These are phyloP conservation scores for Eupithecia pulchellata DNA, from an alignment of 2,888 invertebrate species.

Conservation along the genomic window DNA sequence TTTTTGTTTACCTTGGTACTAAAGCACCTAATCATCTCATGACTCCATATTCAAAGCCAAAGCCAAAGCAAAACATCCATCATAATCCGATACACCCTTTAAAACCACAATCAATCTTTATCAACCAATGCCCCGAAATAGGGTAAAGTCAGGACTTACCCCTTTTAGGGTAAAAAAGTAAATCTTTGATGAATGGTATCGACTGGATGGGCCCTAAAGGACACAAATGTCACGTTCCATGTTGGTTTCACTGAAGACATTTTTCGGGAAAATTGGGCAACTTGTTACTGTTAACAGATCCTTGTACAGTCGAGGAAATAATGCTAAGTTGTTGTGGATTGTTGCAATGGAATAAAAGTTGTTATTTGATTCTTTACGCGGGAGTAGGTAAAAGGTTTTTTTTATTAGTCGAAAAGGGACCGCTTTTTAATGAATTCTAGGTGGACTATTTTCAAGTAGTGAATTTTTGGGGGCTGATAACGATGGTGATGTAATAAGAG, in stretches of 20 bases:
- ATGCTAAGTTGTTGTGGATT: neutral
- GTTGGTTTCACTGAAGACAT: conserved; percentile 35
- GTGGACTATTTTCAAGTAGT: neutral
- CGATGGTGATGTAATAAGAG: neutral
- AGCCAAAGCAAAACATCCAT: conserved; percentile 7
- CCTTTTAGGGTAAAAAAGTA: conserved; percentile 23
- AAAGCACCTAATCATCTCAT: neutral
- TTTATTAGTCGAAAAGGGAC: neutral
- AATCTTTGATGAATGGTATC: conserved; percentile 38
- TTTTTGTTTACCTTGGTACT: neutral
- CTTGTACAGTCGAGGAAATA: conserved; percentile 11
- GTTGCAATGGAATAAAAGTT: neutral
- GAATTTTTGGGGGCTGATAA: neutral
- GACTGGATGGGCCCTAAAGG: conserved; percentile 24
- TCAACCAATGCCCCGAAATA: conserved; percentile 16
- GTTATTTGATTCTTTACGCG: neutral
- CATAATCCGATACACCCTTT: conserved; percentile 8
- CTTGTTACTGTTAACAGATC: conserved; percentile 40
- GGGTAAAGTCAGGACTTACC: neutral
- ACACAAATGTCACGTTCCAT: conserved; percentile 33
- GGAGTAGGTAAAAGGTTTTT: neutral
- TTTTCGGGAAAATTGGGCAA: conserved; percentile 44
- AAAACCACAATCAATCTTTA: conserved; percentile 39
- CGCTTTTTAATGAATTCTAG: neutral
- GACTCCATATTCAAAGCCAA: neutral